Evolutionary conservation across 2,797 vertebrate genomes (phyloP), one percentile per base, ranked within the genome.

Genomic region (Gymnodraco acuticeps): DNA sequence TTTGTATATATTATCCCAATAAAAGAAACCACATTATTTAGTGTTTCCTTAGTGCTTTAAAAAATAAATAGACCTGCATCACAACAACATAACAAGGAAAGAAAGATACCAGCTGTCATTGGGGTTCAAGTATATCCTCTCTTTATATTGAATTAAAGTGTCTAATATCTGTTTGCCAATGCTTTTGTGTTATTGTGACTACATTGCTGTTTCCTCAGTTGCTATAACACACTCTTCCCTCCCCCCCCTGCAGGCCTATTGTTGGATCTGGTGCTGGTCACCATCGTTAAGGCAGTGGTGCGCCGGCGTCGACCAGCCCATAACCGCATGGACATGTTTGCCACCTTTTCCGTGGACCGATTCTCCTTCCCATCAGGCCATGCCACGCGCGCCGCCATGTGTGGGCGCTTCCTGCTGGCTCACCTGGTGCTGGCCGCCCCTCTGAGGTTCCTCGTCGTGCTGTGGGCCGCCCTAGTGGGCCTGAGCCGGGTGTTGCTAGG

Each of bases 241-340:
- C 42, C 1, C 45, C 7, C 7, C 38, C 64, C 45, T 71, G 12
- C 65, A 98, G 97, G 97, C 0, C 80, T 99, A 80, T 84, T 99
- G 75, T 77, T 99, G 92, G 98, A 99, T 89, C 83, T 99, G 20
- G 76, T 97, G 80, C 90, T 99, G 84, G 97, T 99, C 17, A 84
- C 82, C 0, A 83, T 94, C 20, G 95, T 98, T 51, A 99, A 99
- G 89, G 96, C 96, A 0, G 83, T 97, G 11, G 97, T 99, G 74
- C 96, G 94, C 60, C 95, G 98, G 19, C 96, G 95, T 0, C 96
- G 98, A 0, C 98, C 98, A 0, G 84, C 95, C 3, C 97, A 99
- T 80, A 99, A 99, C 92, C 97, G 96, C 48, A 99, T 98, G 98
- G 98, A 99, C 94, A 99, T 99, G 98, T 99, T 99, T 15, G 94